Evolutionary conservation across 1,140 invertebrate species (phyloP).

Genomic region (Phthorimaea operculella): DNA sequence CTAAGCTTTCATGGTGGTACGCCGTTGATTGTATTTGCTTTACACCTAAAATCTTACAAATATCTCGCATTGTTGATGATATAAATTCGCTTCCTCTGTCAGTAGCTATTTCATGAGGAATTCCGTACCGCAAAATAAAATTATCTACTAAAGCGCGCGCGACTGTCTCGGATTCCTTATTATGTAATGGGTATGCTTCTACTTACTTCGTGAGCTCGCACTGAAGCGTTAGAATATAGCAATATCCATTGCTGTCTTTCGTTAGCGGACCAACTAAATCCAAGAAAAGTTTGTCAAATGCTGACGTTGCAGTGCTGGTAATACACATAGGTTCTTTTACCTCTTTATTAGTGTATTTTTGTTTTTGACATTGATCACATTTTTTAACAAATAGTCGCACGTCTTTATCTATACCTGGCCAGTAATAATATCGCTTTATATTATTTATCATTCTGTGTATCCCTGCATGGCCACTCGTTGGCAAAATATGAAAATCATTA

Average conservation of each 20-base stretch:
- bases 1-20: too few species aligned
- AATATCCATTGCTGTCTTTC: background rate
- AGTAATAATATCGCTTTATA: background rate
- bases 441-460: background rate
- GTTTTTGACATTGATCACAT: background rate
- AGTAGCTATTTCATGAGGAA: too few species aligned
- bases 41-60: background rate
- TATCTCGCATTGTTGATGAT: conserved; percentile 4
- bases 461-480: conserved; percentile 1
- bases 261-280: background rate
- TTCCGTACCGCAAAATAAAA: background rate
- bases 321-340: background rate
- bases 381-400: background rate
- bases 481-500: conserved; percentile 2
- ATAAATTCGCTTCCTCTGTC: conserved; percentile 3
- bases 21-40: background rate
- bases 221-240: background rate
- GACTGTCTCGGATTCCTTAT: background rate
- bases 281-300: background rate
- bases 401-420: background rate
- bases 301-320: background rate
- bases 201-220: background rate
- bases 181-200: conserved; percentile 5
- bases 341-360: background rate
- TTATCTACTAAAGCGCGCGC: background rate